These are phyloP conservation scores for Blennius ocellaris DNA, from an alignment of 2,113 vertebrate genomes.

Conservation along the genomic window DNA sequence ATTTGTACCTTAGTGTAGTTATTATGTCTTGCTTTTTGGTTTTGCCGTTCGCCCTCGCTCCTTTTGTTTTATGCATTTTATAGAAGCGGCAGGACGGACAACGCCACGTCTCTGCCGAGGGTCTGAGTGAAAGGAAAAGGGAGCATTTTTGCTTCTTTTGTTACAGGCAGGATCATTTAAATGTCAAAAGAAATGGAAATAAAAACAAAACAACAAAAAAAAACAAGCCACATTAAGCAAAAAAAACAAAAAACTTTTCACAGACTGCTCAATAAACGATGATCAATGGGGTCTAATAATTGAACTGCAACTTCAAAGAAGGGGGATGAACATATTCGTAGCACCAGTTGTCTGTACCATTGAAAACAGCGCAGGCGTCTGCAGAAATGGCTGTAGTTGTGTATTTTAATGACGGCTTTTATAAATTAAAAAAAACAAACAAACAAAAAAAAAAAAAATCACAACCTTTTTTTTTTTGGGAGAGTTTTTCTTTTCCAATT, in stretches of 20 bases:
- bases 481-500: constrained; percentile 19
- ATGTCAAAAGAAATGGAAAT: constrained; percentile 1
- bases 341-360: constrained; percentile 77
- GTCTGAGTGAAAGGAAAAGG: constrained; percentile 24
- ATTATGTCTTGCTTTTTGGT: constrained; percentile 60
- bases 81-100: constrained; percentile 30
- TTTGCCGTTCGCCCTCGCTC: constrained; percentile 41
- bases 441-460: background rate
- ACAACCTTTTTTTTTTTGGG: constrained; percentile 21
- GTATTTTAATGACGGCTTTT: constrained; percentile 45
- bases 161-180: constrained; percentile 53
- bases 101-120: constrained; percentile 8
- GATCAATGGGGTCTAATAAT: constrained; percentile 76
- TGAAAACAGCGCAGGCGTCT: constrained; percentile 16
- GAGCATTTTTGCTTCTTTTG: constrained; percentile 27
- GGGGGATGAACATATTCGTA: constrained; percentile 76
- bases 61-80: constrained; percentile 55
- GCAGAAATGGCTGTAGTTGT: constrained; percentile 59
- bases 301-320: constrained; percentile 86
- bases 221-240: constrained; percentile 82
- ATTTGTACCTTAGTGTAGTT: constrained; percentile 66
- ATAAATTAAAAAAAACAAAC: constrained; percentile 22
- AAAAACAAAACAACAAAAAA: constrained; percentile 33
- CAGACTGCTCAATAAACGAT: constrained; percentile 33
- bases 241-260: constrained; percentile 72